Evolutionary conservation across 2,888 invertebrate species (phyloP), one percentile per base, ranked within the genome.

Genomic region (Laspeyria flexula): DNA sequence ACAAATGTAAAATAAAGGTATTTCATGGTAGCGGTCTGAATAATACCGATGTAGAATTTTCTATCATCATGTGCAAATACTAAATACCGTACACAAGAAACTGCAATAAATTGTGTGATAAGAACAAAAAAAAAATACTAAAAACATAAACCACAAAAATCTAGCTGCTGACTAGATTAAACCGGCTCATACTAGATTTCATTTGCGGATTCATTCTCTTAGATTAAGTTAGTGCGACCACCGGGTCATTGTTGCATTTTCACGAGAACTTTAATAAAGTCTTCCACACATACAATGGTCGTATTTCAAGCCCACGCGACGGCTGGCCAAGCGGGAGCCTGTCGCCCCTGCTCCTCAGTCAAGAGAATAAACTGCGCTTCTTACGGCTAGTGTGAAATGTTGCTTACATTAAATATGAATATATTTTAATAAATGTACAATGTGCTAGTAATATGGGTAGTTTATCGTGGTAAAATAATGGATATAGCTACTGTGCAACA

Each of bases 241-340:
- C 75, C 73, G 71, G 66, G 56, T 77, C 80, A 86, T 85, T 86
- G 86, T 86, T 81, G 75, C 74, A 70, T 81, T 85, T 87, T 81
- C 86, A 83, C 79, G 82, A 83, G 83, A 81, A 85, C 81, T 86
- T 86, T 86, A 86, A 85, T 87, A 86, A 85, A 83, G 77, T 81
- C 80, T 77, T 77, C 79, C 75, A 77, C 77, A 75, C 75, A 55
- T 62, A 65, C 64, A 70, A 70, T 61, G 37, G 55, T 63, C 71
- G 52, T 62, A 85, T 79, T 75, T 84, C 78, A 81, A 75, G 59
- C 85, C 85, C 83, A 84, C 84, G 82, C 69, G 55, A 43, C 55
- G 47, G 29, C 55, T 46, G 52, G 41, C 50, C 54, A 47, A 42
- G 55, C 62, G 60, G 60, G 56, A 69, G 65, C 75, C 73, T 70